Evolutionary conservation across 2,113 vertebrate species (phyloP).

Genomic region (Muntiacus reevesi): DNA sequence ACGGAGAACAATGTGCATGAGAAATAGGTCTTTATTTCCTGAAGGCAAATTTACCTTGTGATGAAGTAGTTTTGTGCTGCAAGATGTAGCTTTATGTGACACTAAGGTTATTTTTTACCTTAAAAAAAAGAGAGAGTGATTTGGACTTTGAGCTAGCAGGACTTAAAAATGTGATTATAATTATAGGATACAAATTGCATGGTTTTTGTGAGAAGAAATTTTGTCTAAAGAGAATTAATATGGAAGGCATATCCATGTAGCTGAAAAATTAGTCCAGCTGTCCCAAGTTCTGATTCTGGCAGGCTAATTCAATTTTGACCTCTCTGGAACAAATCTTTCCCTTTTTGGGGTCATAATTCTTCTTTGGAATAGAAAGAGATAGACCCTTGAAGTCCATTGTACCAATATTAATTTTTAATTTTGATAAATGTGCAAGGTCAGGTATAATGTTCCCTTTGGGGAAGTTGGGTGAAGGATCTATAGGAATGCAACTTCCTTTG

Average conservation of each 20-base stretch:
- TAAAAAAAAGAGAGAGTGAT: not conserved
- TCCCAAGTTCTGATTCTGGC: not conserved
- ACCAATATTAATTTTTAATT: not conserved
- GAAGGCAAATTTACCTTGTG: not conserved
- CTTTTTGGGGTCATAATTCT: not conserved
- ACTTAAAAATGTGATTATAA: constrained; percentile 31
- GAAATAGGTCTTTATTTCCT: constrained; percentile 10
- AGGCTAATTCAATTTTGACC: not conserved
- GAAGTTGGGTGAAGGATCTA: not conserved
- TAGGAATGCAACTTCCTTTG: not conserved
- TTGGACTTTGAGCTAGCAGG: not conserved
- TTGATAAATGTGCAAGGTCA: not conserved
- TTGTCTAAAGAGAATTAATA: constrained; percentile 25
- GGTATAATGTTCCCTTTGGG: not conserved
- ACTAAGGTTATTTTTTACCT: not conserved
- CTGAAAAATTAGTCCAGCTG: not conserved
- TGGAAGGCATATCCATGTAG: not conserved
- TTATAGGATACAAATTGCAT: constrained; percentile 1
- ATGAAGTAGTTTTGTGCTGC: not conserved
- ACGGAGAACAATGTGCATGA: not conserved
- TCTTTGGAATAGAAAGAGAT: not conserved
- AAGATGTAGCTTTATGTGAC: not conserved
- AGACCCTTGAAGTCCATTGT: not conserved
- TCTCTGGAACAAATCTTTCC: not conserved
- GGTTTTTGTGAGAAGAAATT: not conserved